These are phyloP conservation scores for Heliconius ethilla DNA, from an alignment of 2,888 invertebrate species.

Conservation along the genomic window DNA sequence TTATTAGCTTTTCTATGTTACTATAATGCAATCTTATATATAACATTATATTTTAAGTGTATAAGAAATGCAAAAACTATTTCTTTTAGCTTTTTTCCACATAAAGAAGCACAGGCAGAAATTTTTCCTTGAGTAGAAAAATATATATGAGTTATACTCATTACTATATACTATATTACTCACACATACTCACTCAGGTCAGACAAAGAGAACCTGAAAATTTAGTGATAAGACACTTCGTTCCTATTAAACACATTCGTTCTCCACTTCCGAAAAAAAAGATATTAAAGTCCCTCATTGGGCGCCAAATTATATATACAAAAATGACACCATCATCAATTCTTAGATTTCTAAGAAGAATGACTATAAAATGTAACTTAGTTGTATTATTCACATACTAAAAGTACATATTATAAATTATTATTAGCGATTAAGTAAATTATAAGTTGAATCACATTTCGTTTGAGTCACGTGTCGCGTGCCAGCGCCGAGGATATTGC, in stretches of 20 bases:
- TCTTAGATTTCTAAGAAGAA: neutral
- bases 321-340: neutral
- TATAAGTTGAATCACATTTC: slow-evolving; percentile 35
- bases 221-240: no score
- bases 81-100: neutral
- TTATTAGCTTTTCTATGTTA: neutral
- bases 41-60: neutral
- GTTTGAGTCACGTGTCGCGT: slow-evolving; percentile 31
- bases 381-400: neutral
- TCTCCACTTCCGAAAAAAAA: no score
- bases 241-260: no score
- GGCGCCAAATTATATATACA: slow-evolving; percentile 15
- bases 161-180: no score
- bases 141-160: no score
- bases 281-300: neutral
- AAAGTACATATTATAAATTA: slow-evolving; percentile 24
- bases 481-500: slow-evolving; percentile 25
- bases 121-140: no score
- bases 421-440: slow-evolving; percentile 36
- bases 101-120: neutral
- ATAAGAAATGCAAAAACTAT: neutral
- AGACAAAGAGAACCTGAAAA: no score
- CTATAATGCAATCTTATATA: neutral
- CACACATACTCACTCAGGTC: no score
- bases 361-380: neutral